A percentile compares a stretch with the other conserved stretches of the same genome.
These are phyloP conservation scores for Tetrapedia diversipes DNA, from an alignment of 2,888 invertebrate genomes.

Conservation along the genomic window DNA sequence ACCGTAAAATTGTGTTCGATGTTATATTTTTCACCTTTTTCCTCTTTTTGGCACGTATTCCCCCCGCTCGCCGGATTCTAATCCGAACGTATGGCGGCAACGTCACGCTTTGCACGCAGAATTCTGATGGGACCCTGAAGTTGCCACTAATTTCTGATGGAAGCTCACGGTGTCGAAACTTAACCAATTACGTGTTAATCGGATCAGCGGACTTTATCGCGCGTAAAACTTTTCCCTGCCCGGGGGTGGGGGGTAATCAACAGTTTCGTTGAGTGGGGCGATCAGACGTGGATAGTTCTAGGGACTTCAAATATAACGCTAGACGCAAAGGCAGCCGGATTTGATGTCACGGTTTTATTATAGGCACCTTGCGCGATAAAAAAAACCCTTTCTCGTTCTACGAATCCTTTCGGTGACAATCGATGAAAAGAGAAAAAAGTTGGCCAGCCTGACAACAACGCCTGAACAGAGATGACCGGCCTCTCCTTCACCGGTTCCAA, in stretches of 20 bases:
- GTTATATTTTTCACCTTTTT: neutral
- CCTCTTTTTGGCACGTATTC: neutral
- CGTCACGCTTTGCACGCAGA: conserved; percentile 18
- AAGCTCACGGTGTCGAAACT: conserved; percentile 54
- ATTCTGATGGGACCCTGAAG: conserved; percentile 40
- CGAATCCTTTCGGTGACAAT: neutral
- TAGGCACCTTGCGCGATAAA: neutral
- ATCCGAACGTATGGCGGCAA: neutral
- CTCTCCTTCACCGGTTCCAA: too few species aligned
- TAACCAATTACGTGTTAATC: conserved; percentile 58
- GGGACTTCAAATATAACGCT: neutral
- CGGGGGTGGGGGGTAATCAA: conserved; percentile 28
- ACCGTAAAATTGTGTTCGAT: neutral
- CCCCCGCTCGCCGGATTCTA: neutral
- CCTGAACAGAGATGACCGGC: too few species aligned
- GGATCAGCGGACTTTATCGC: conserved; percentile 52
- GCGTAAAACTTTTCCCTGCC: conserved; percentile 45
- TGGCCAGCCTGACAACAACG: neutral
- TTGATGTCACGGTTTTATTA: neutral
- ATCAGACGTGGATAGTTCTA: neutral
- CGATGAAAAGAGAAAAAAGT: neutral
- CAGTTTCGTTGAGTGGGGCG: conserved; percentile 18
- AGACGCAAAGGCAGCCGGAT: neutral
- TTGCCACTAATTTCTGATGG: conserved; percentile 46
- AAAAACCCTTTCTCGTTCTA: neutral